Percentiles rank a stretch among this genome's conserved stretches.
phyloP scores from a whole-genome alignment of 2,113 vertebrate genomes.

The Megaceryle torquata region DNA sequence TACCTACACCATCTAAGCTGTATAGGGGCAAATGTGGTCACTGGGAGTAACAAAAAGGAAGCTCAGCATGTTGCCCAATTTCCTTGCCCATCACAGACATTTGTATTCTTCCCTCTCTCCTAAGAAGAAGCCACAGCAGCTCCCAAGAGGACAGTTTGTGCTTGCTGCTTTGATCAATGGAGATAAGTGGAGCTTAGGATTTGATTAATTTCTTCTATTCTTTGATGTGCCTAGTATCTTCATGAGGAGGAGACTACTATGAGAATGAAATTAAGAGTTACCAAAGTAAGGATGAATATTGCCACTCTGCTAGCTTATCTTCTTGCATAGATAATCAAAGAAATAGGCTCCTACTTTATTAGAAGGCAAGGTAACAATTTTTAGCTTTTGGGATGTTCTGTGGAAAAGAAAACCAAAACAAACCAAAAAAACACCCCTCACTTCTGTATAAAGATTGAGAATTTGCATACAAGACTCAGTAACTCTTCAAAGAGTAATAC shows the following conservation, averaged over 20 bases:
- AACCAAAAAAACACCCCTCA: neutral
- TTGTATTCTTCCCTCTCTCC: neutral
- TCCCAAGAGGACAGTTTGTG: neutral
- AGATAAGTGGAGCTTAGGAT: neutral
- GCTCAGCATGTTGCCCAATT: neutral
- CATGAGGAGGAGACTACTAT: neutral
- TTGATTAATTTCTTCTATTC: neutral
- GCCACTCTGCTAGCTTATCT: neutral
- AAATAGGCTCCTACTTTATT: neutral
- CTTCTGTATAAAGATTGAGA: conserved; percentile 25
- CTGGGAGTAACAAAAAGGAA: neutral
- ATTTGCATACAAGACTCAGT: conserved; percentile 14
- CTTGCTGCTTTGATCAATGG: neutral
- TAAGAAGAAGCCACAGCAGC: neutral
- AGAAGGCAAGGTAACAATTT: neutral
- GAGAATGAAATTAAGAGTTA: neutral
- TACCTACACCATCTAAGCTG: neutral
- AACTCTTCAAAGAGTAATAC: neutral
- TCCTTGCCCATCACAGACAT: neutral
- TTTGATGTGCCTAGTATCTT: neutral
- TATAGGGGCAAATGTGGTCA: neutral
- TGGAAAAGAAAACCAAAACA: neutral
- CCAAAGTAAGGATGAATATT: neutral
- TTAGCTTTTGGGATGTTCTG: neutral
- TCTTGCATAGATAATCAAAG: neutral